These are phyloP conservation scores for Mimachlamys varia DNA, from an alignment of 2,888 invertebrate species.

Conservation along the genomic window DNA sequence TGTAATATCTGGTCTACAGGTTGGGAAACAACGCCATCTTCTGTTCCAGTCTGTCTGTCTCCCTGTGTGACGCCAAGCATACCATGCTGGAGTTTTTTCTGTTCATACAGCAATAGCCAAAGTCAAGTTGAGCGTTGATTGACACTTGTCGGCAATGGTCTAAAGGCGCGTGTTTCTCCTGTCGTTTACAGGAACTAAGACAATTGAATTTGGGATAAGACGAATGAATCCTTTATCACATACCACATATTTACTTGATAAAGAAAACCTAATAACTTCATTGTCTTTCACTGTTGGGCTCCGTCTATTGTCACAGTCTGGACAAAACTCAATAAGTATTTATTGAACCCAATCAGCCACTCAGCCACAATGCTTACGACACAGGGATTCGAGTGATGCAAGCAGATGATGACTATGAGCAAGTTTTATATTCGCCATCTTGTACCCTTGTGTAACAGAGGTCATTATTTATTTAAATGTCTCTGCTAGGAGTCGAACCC, in stretches of 20 bases:
- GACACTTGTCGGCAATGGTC: neutral
- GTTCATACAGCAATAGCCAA: neutral
- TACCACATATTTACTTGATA: slow-evolving; percentile 22
- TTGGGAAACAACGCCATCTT: neutral
- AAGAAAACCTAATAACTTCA: neutral
- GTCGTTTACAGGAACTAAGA: slow-evolving; percentile 22
- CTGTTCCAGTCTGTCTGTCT: neutral
- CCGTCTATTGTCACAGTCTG: neutral
- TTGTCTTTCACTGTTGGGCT: neutral
- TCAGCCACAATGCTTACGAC: neutral
- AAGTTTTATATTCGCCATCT: too few species aligned
- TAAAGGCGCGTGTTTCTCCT: neutral
- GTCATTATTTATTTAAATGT: too few species aligned
- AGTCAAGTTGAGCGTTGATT: neutral
- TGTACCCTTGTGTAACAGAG: too few species aligned
- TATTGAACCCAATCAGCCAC: neutral
- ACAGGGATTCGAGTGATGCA: neutral
- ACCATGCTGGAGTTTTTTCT: neutral
- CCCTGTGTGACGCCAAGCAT: neutral
- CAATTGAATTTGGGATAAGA: neutral
- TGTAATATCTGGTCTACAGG: neutral
- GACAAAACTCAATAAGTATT: slow-evolving; percentile 1
- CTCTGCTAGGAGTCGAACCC: too few species aligned
- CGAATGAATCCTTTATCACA: slow-evolving; percentile 13
- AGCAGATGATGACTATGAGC: too few species aligned